Conservation (phyloP, 2,797 vertebrate species). For the Eulemur rubriventer region DNA sequence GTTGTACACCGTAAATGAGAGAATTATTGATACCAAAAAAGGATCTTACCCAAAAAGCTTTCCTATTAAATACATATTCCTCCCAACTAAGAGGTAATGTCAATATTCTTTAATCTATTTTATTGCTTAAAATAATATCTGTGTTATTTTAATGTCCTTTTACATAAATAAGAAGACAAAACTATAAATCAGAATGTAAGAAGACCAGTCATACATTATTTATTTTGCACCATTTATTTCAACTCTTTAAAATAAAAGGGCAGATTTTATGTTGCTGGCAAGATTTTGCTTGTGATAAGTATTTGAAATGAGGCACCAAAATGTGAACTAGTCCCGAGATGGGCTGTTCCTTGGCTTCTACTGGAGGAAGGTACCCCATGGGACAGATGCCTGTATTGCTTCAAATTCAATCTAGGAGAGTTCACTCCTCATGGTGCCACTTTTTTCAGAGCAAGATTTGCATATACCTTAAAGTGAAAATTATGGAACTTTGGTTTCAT, state of each 20-base stretch:
- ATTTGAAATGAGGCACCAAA: conserved; percentile 10
- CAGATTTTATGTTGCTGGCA: neutral
- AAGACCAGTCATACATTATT: neutral
- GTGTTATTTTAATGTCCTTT: conserved; percentile 16
- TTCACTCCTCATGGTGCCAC: neutral
- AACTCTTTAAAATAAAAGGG: neutral
- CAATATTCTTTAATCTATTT: neutral
- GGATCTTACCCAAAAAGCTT: neutral
- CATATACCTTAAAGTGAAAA: neutral
- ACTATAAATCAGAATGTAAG: neutral
- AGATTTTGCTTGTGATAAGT: neutral
- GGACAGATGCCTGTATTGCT: neutral
- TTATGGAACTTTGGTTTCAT: neutral
- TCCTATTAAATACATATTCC: neutral
- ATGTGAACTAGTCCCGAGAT: neutral
- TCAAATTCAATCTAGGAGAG: neutral
- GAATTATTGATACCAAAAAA: neutral
- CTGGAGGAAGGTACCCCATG: neutral
- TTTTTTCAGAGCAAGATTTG: neutral
- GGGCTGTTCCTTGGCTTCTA: neutral
- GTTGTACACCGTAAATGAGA: neutral
- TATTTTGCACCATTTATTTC: conserved; percentile 19
- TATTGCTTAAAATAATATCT: neutral
- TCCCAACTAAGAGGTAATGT: neutral
- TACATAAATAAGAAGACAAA: neutral